Evolutionary conservation across 2,888 invertebrate genomes (phyloP), one percentile per base, ranked within the genome.

Genomic region (Eupsilia transversa): DNA sequence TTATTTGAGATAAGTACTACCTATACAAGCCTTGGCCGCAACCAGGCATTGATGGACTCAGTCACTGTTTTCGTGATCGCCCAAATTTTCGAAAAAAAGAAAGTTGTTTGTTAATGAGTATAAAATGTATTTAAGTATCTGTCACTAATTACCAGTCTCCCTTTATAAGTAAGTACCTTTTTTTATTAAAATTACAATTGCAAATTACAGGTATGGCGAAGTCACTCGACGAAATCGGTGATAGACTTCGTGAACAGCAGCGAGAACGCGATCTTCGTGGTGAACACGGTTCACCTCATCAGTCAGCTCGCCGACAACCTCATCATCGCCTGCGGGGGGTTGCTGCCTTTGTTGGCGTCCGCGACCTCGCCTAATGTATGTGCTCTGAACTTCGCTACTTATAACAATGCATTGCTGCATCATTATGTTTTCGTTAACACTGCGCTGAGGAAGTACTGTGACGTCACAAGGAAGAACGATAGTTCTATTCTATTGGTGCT

Each of bases 231-330:
- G 12, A 99, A 99, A 94, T 99, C 99, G 52, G 99, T 99, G 85
- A 97, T 99, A 90, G 99, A 99, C 96, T 99, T 99, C 96, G 99
- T 99, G 86, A 99, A 99, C 96, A 99, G 99, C 95, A 98, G 99
- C 92, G 99, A 99, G 95, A 99, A 99, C 94, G 99, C 99, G 38
- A 99, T 99, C 88, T 99, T 99, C 95, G 99, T 99, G 76, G 99
- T 99, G 82, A 99, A 99, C 95, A 99, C 99, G 7, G 99, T 99
- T 65, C 99, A 99, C 96, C 97, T 99, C 92, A 99, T 99, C 93
- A 99, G 99, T 23, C 99, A 99, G 96, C 97, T 99, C 86, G 99
- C 99, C 0, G 99, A 99, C 96, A 99, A 99, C 96, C 97, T 99
- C 86, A 99, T 99, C 90, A 99, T 99, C 89, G 99, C 99, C 38